Conservation (phyloP, 2,888 invertebrate genomes). For the Himalopsyche anomala region DNA sequence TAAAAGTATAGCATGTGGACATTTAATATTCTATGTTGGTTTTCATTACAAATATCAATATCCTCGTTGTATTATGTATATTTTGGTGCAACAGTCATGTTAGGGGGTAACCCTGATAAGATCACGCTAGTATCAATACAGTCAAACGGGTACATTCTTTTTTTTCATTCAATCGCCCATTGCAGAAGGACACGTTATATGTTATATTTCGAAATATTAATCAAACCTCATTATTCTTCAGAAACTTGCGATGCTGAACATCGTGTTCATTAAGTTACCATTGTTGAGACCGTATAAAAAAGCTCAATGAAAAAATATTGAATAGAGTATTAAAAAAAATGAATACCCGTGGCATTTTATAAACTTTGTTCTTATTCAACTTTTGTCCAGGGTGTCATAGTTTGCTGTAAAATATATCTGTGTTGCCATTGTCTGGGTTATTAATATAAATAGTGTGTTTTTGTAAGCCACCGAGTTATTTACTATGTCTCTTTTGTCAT, state of each 20-base stretch:
- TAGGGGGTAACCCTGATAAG: too few relatives aligned
- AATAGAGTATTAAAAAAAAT: conserved; percentile 42
- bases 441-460: conserved; percentile 64
- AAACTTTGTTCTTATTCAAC: conserved; percentile 56
- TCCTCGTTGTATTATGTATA: too few relatives aligned
- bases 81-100: too few relatives aligned
- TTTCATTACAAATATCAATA: too few relatives aligned
- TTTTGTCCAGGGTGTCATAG: conserved; percentile 54
- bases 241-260: conserved; percentile 23
- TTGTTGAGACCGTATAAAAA: conserved; percentile 52
- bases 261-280: conserved; percentile 60
- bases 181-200: not conserved
- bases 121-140: too few relatives aligned
- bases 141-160: too few relatives aligned
- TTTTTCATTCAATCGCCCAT: too few relatives aligned
- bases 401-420: conserved; percentile 62
- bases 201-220: not conserved
- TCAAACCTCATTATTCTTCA: not conserved
- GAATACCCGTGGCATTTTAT: conserved; percentile 34
- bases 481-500: conserved; percentile 62
- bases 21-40: too few relatives aligned
- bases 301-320: conserved; percentile 53
- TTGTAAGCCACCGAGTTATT: conserved; percentile 64
- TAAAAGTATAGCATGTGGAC: too few relatives aligned
- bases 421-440: conserved; percentile 56